Evolutionary conservation across 92 coral and sea anemone species (phyloP).

Genomic region (Montipora capitata): DNA sequence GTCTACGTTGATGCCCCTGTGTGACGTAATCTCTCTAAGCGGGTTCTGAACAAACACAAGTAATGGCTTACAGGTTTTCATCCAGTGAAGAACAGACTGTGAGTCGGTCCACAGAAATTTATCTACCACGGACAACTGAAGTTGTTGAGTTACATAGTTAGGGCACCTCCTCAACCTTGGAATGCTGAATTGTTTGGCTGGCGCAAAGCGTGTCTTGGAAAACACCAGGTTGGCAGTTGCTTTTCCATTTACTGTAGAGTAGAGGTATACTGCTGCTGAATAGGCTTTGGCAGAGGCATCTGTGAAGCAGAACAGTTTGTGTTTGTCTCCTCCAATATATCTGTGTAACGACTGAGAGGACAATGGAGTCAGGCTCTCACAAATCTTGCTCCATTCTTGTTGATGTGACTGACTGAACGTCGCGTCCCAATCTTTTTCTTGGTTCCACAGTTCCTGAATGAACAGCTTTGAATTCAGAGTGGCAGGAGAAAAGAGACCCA

Average conservation of each 20-base stretch:
- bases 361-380: neutral
- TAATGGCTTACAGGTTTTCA: neutral
- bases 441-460: constrained; percentile 26
- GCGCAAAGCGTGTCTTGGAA: neutral
- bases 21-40: too few relatives aligned
- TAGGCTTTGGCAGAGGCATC: constrained; percentile 27
- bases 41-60: too few relatives aligned
- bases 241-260: neutral
- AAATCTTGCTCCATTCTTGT: constrained; percentile 25
- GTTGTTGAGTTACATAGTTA: constrained; percentile 25
- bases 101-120: constrained; percentile 16
- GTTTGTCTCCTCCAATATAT: too few relatives aligned
- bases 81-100: too few relatives aligned
- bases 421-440: constrained; percentile 30
- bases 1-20: too few relatives aligned
- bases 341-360: neutral
- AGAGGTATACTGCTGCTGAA: constrained; percentile 31
- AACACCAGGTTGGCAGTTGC: constrained; percentile 37
- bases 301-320: neutral
- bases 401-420: constrained; percentile 9
- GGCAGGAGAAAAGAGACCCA: neutral
- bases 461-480: too few relatives aligned
- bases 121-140: constrained; percentile 1
- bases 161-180: constrained; percentile 23
- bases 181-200: neutral